Percentiles rank a stretch among this genome's conserved stretches.
Conservation (phyloP, 30 jellyfish, hydroid and myxozoan species). For the Chrysaora quinquecirrha region DNA sequence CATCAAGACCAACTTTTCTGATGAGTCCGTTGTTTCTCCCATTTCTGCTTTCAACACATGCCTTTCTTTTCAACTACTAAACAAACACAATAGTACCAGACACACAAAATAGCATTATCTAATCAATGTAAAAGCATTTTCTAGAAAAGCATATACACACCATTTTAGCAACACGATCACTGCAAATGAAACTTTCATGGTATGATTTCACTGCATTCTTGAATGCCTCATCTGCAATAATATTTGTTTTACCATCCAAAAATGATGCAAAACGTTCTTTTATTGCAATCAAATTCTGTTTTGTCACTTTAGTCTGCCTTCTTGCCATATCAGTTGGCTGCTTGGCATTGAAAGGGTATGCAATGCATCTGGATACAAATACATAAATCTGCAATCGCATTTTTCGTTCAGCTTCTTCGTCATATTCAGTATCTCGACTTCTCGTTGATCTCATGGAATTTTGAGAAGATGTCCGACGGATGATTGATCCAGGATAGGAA, state of each 20-base stretch:
- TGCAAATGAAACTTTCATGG: slow-evolving; percentile 88
- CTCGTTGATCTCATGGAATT: slow-evolving; percentile 32
- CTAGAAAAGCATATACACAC: too few relatives aligned
- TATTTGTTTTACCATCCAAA: slow-evolving; percentile 88
- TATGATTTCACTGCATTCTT: slow-evolving; percentile 85
- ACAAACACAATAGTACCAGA: too few relatives aligned
- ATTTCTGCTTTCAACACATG: too few relatives aligned
- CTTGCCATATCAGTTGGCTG: slow-evolving; percentile 97
- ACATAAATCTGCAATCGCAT: slow-evolving; percentile 86
- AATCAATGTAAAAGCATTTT: too few relatives aligned
- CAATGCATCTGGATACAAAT: slow-evolving; percentile 90
- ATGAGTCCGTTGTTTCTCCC: too few relatives aligned
- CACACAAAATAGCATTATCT: too few relatives aligned
- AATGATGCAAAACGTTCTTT: slow-evolving; percentile 92
- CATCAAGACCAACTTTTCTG: too few relatives aligned
- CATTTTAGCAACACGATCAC: slow-evolving; percentile 96
- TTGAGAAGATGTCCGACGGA: slow-evolving; percentile 54
- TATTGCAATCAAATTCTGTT: slow-evolving; percentile 80
- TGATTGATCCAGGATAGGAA: slow-evolving; percentile 1
- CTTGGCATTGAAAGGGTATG: slow-evolving; percentile 95
- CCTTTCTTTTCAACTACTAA: too few relatives aligned
- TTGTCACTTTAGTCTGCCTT: slow-evolving; percentile 90
- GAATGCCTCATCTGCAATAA: slow-evolving; percentile 94
- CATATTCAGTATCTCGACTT: slow-evolving; percentile 49
- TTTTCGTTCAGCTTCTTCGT: slow-evolving; percentile 90